Evolutionary conservation across 2,888 invertebrate genomes (phyloP).

Genomic region (Xestobium rufovillosum): DNA sequence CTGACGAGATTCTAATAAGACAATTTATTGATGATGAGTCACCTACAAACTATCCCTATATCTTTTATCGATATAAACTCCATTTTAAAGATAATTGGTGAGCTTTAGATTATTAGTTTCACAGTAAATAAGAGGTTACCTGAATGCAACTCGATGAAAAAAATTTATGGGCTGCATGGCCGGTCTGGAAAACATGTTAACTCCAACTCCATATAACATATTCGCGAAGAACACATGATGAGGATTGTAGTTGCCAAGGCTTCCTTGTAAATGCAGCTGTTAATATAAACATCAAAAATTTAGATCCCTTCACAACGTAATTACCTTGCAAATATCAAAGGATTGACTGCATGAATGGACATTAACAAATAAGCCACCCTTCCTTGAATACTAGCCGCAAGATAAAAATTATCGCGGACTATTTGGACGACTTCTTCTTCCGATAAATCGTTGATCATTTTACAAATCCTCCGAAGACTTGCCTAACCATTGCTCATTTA

Average conservation of each 20-base stretch:
- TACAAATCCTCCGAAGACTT: too few species aligned
- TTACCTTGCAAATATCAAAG: conserved; percentile 30
- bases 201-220: conserved; percentile 29
- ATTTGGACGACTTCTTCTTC: background rate
- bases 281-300: conserved; percentile 1
- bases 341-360: conserved; percentile 37
- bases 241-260: conserved; percentile 19
- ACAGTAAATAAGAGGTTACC: too few species aligned
- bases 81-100: too few species aligned
- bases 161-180: conserved; percentile 22
- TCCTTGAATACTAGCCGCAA: conserved; percentile 35
- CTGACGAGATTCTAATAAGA: too few species aligned
- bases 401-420: conserved; percentile 13
- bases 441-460: background rate
- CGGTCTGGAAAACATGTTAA: conserved; percentile 27
- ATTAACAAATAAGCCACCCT: conserved; percentile 36
- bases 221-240: conserved; percentile 24
- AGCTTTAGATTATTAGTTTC: too few species aligned
- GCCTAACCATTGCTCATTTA: too few species aligned
- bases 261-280: background rate
- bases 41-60: too few species aligned
- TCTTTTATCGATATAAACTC: too few species aligned
- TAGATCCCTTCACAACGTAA: background rate
- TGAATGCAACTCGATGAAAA: conserved; percentile 23
- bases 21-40: too few species aligned